These are phyloP conservation scores for Todiramphus saurophagus DNA, from an alignment of 2,113 vertebrate species.

Conservation along the genomic window DNA sequence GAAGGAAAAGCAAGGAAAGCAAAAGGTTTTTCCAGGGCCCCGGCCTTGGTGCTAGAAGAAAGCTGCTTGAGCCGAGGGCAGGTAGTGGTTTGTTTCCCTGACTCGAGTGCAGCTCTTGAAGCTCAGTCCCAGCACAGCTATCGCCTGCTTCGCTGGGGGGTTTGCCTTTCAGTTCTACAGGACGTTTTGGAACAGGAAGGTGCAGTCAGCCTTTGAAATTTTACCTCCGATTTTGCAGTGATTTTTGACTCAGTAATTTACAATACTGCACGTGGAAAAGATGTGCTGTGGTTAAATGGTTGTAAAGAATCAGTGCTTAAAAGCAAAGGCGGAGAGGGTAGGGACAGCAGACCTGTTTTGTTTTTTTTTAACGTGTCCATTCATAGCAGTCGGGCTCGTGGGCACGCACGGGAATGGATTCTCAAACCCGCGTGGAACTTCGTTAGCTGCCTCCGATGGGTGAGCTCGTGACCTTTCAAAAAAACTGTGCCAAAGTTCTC, in stretches of 20 bases:
- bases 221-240: neutral
- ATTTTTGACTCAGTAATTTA: neutral
- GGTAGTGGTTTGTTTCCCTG: neutral
- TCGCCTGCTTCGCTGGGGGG: neutral
- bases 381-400: neutral
- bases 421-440: neutral
- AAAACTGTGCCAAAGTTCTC: constrained; percentile 1
- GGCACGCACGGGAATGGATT: neutral
- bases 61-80: neutral
- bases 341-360: neutral
- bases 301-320: neutral
- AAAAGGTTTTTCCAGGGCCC: neutral
- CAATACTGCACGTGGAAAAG: rapidly evolving
- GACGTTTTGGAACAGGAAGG: neutral
- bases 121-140: neutral
- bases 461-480: neutral
- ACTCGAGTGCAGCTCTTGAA: neutral
- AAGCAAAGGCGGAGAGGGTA: neutral
- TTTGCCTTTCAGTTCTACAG: neutral
- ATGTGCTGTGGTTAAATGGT: neutral
- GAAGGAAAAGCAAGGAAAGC: neutral
- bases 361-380: neutral
- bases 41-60: too few relatives aligned
- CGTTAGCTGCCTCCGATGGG: neutral
- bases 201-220: neutral